phyloP scores from a whole-genome alignment of 2,113 vertebrate genomes.

The Drymodes brunneopygia region DNA sequence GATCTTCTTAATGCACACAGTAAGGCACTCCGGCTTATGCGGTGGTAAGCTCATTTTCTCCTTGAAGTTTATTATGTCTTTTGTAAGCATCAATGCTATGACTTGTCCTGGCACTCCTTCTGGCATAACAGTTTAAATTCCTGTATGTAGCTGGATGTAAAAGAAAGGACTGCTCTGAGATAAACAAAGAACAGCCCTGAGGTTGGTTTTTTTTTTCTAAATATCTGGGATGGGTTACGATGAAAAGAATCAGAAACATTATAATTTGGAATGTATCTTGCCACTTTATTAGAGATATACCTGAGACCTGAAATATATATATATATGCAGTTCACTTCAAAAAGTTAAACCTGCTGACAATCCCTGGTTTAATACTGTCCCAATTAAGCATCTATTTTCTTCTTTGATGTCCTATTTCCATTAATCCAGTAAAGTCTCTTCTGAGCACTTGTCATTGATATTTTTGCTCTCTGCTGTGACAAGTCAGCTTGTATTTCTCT shows the following conservation, averaged over 20 bases:
- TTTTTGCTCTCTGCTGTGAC: neutral
- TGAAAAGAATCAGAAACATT: neutral
- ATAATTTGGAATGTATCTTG: neutral
- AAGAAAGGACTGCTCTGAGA: neutral
- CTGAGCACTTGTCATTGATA: neutral
- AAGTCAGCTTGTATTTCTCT: neutral
- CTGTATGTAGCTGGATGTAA: neutral
- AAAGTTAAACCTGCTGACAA: neutral
- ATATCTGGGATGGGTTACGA: neutral
- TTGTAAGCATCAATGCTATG: neutral
- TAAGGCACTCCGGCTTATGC: neutral
- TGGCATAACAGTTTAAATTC: neutral
- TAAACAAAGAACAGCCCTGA: neutral
- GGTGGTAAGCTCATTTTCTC: neutral
- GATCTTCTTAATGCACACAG: neutral
- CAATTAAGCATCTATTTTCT: neutral
- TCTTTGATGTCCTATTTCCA: neutral
- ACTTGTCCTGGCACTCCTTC: neutral
- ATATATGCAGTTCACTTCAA: neutral
- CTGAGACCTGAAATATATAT: neutral
- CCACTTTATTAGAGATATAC: neutral
- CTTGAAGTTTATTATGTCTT: neutral
- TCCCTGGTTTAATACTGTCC: neutral
- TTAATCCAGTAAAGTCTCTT: neutral
- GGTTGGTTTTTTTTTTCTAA: neutral